phyloP scores from a whole-genome alignment of 2,888 invertebrate species.

The Lasius fuliginosus region DNA sequence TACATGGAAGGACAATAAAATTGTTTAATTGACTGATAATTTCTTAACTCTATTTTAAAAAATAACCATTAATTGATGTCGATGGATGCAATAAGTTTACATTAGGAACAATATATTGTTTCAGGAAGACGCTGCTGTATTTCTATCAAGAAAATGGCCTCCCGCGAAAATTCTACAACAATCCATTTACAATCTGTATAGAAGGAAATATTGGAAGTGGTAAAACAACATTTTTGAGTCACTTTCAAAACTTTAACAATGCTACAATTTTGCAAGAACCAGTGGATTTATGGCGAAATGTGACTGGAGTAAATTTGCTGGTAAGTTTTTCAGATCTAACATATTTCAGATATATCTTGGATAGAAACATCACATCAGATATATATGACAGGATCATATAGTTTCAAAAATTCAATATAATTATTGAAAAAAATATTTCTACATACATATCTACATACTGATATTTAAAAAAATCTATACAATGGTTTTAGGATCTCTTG shows the following conservation, averaged over 20 bases:
- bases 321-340: slow-evolving; percentile 77
- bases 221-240: slow-evolving; percentile 95
- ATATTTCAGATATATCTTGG: not conserved
- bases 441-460: not conserved
- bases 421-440: not conserved
- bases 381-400: not conserved
- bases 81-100: not conserved
- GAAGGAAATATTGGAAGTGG: slow-evolving; percentile 97
- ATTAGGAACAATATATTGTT: not conserved
- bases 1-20: not conserved
- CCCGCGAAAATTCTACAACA: slow-evolving; percentile 80
- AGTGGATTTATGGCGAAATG: slow-evolving; percentile 94
- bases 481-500: slow-evolving; percentile 90
- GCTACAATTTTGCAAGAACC: slow-evolving; percentile 91
- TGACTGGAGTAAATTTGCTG: slow-evolving; percentile 92
- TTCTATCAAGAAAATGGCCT: slow-evolving; percentile 15
- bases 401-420: not conserved
- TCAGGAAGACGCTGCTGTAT: slow-evolving; percentile 3
- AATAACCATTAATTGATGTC: not conserved
- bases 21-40: not conserved
- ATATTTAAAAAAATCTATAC: not conserved
- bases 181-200: slow-evolving; percentile 93
- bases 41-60: too few relatives aligned
- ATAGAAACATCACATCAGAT: not conserved
- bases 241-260: slow-evolving; percentile 92